A percentile compares a stretch with the other conserved stretches of the same genome.
These are phyloP conservation scores for Nomada fucata DNA, from an alignment of 2,888 invertebrate species.

Conservation along the genomic window DNA sequence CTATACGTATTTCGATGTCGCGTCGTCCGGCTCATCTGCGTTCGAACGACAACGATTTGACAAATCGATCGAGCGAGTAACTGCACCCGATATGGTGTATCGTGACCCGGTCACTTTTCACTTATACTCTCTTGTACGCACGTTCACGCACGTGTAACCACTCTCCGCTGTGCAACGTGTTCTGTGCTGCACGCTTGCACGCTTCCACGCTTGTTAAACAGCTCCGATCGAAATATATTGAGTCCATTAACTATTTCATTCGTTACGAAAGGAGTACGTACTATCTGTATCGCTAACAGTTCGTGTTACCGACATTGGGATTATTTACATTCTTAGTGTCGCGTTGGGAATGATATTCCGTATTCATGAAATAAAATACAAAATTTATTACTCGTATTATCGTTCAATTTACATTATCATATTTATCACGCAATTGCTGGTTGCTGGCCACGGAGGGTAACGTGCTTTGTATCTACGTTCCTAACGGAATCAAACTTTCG, in stretches of 20 bases:
- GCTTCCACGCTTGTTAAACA: slow-evolving; percentile 36
- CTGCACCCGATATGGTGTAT: slow-evolving; percentile 30
- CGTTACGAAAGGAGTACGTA: neutral
- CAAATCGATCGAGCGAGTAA: slow-evolving; percentile 45
- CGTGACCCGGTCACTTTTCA: slow-evolving; percentile 59
- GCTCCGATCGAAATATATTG: slow-evolving; percentile 3
- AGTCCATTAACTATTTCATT: slow-evolving; percentile 34
- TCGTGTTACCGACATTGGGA: slow-evolving; percentile 28
- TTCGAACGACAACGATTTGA: slow-evolving; percentile 24
- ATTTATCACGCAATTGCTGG: slow-evolving; percentile 1
- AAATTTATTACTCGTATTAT: neutral
- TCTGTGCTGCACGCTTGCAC: slow-evolving; percentile 3
- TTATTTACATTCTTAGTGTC: slow-evolving; percentile 32
- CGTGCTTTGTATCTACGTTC: neutral
- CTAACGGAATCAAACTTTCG: slow-evolving; percentile 44
- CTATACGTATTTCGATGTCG: neutral
- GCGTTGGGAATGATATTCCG: neutral
- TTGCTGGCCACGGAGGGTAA: neutral
- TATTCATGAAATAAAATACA: neutral
- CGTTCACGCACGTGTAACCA: slow-evolving; percentile 59
- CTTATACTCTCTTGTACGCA: slow-evolving; percentile 26
- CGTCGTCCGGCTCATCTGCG: neutral
- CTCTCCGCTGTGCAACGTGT: slow-evolving; percentile 16
- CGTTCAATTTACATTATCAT: neutral
- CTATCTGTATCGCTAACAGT: slow-evolving; percentile 18